phyloP scores from a whole-genome alignment of 2,888 invertebrate species.

The Brachyptera putata region DNA sequence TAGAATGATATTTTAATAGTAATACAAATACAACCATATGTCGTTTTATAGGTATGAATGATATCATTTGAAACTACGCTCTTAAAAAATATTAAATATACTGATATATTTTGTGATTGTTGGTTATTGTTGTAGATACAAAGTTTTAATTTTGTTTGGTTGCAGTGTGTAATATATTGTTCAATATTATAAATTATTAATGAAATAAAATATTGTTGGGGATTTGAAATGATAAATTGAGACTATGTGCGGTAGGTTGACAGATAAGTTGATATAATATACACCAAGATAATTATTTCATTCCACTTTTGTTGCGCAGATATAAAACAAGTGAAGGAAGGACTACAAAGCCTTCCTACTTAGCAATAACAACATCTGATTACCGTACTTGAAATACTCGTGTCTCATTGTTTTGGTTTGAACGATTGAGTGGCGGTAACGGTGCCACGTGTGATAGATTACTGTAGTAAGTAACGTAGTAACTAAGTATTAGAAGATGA shows the following conservation, averaged over 20 bases:
- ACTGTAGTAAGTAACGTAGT: background rate
- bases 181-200: constrained; percentile 3
- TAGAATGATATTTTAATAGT: constrained; percentile 31
- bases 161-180: constrained; percentile 25
- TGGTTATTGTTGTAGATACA: constrained; percentile 32
- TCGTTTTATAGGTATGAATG: constrained; percentile 30
- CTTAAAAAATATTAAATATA: constrained; percentile 27
- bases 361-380: constrained; percentile 30
- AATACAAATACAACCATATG: constrained; percentile 27
- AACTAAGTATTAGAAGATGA: constrained; percentile 9
- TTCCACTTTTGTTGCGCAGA: constrained; percentile 5
- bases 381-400: background rate
- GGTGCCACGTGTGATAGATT: constrained; percentile 12
- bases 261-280: constrained; percentile 11
- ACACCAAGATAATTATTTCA: constrained; percentile 19
- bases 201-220: background rate
- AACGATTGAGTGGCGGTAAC: background rate
- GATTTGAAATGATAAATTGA: constrained; percentile 7
- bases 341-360: constrained; percentile 28
- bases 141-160: constrained; percentile 25
- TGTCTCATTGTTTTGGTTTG: background rate
- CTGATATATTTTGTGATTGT: constrained; percentile 32
- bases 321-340: constrained; percentile 2
- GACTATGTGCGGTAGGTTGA: constrained; percentile 10
- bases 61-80: constrained; percentile 28